These are phyloP conservation scores for Heliconius erato DNA, from an alignment of 2,888 invertebrate species.

Conservation along the genomic window DNA sequence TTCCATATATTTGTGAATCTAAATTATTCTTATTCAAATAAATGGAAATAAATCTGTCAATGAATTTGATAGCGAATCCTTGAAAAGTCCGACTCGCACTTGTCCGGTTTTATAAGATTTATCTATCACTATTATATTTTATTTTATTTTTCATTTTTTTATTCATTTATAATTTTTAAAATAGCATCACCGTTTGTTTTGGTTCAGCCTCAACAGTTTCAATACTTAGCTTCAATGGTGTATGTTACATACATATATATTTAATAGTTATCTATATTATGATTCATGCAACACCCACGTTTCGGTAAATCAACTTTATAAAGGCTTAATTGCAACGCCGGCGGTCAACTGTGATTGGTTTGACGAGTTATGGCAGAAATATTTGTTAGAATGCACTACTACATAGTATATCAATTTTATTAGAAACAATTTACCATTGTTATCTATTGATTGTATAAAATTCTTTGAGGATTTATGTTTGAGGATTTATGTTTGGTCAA, in stretches of 20 bases:
- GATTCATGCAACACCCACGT: slow-evolving; percentile 17
- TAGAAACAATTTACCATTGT: not conserved
- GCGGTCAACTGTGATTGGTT: slow-evolving; percentile 21
- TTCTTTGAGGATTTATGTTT: not conserved
- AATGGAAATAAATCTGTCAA: not conserved
- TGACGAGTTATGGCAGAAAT: not conserved
- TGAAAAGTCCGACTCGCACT: no score
- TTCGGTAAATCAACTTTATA: slow-evolving; percentile 24
- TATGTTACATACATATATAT: not conserved
- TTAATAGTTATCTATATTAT: slow-evolving; percentile 6
- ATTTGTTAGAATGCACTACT: not conserved
- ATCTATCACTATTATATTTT: no score
- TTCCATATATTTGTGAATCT: not conserved
- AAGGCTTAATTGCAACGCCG: not conserved
- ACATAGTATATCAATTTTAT: not conserved
- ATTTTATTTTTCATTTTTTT: no score
- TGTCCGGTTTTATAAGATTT: no score
- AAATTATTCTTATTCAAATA: no score
- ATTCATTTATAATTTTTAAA: not conserved
- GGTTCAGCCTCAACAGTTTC: not conserved
- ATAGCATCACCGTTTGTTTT: not conserved
- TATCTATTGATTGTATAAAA: not conserved
- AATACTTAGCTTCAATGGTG: not conserved
- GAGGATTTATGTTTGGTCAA: no score
- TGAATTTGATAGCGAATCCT: no score